Evolutionary conservation across 2,113 vertebrate species (phyloP).

Genomic region (Channa maculata): DNA sequence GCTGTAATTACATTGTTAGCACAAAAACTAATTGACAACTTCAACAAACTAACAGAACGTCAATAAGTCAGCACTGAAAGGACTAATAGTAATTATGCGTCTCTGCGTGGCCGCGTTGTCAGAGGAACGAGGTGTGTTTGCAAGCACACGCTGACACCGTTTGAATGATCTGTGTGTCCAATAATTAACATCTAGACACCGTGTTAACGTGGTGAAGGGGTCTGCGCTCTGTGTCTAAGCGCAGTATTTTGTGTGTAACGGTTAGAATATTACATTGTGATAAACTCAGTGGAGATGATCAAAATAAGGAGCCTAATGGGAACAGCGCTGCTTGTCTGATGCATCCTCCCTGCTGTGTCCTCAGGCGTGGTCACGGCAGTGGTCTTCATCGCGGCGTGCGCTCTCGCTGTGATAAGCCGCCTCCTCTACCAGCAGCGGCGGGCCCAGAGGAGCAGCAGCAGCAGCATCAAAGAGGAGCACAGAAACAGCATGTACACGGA

Average conservation of each 20-base stretch:
- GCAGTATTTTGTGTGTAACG: background rate
- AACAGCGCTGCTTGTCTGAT: background rate
- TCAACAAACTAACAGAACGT: background rate
- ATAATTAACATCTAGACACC: background rate
- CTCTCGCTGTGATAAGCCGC: conserved; percentile 89
- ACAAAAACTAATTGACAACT: background rate
- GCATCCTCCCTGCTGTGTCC: conserved; percentile 18
- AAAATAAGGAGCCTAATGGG: background rate
- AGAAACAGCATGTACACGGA: conserved; percentile 87
- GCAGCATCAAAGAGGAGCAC: conserved; percentile 86
- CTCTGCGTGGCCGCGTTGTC: background rate
- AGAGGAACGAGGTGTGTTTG: background rate
- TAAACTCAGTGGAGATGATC: too few relatives aligned
- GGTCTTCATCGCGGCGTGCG: conserved; percentile 91
- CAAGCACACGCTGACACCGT: background rate
- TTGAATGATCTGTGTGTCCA: background rate
- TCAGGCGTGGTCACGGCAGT: conserved; percentile 93
- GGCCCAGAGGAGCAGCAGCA: conserved; percentile 82
- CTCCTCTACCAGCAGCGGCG: conserved; percentile 94
- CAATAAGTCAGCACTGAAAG: background rate
- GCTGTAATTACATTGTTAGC: too few relatives aligned
- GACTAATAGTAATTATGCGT: background rate
- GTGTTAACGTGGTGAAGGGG: background rate
- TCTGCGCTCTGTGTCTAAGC: too few relatives aligned
- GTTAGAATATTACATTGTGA: background rate